Percentiles rank a stretch among this genome's conserved stretches.
Evolutionary conservation across 1,140 invertebrate species (phyloP).

Genomic region (Cydia amplana): DNA sequence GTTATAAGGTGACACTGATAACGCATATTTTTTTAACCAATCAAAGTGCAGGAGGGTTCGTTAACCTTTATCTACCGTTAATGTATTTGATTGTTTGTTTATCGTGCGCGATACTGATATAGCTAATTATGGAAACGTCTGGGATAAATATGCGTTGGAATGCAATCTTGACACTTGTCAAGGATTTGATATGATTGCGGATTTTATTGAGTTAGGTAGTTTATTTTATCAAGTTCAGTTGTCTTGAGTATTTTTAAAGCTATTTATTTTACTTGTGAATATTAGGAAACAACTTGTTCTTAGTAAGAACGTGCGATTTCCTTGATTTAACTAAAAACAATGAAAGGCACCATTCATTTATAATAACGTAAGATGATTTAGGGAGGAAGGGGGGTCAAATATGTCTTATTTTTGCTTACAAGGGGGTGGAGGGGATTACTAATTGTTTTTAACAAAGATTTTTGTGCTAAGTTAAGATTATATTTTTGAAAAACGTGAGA

Average conservation of each 20-base stretch:
- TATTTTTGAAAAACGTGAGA: no score
- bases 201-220: neutral
- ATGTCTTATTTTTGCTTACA: no score
- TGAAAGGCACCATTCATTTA: no score
- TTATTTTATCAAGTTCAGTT: constrained; percentile 1
- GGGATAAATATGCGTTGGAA: neutral
- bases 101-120: constrained; percentile 44
- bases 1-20: constrained; percentile 42
- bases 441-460: no score
- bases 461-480: no score
- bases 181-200: constrained; percentile 3
- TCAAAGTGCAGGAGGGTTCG: constrained; percentile 60
- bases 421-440: no score
- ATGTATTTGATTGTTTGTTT: constrained; percentile 73
- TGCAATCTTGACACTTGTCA: constrained; percentile 18
- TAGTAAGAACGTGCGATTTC: no score
- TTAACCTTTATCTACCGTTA: constrained; percentile 62
- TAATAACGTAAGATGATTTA: no score
- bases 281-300: no score
- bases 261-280: neutral
- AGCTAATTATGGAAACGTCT: constrained; percentile 20
- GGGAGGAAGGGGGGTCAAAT: no score
- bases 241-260: neutral
- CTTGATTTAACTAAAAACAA: no score
- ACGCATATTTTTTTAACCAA: constrained; percentile 50